Evolutionary conservation across 2,797 vertebrate species (phyloP).

Genomic region (Peromyscus attwateri): DNA sequence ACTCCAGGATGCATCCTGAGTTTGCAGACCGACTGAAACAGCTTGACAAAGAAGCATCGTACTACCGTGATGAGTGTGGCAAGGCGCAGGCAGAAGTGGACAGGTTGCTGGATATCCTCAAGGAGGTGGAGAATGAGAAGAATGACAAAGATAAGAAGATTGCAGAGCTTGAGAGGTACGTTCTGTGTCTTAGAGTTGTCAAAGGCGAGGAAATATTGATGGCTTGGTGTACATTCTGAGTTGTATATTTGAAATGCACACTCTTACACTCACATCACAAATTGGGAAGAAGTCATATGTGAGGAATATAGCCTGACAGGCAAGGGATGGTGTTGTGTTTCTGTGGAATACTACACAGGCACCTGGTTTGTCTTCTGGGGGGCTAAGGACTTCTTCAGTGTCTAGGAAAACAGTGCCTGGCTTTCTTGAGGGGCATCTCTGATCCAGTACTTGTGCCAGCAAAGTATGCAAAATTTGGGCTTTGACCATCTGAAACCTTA

Average conservation of each 20-base stretch:
- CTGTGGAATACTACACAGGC: not conserved
- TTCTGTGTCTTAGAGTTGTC: not conserved
- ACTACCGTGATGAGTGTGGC: constrained; percentile 94
- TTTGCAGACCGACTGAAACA: constrained; percentile 94
- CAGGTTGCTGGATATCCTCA: constrained; percentile 94
- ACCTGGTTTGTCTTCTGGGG: not conserved
- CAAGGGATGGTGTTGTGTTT: not conserved
- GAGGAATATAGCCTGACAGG: not conserved
- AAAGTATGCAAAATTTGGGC: not conserved
- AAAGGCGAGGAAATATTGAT: not conserved
- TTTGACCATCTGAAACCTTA: constrained; percentile 11
- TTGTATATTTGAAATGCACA: not conserved
- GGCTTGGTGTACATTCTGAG: not conserved
- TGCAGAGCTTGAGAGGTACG: constrained; percentile 95
- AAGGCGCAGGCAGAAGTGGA: constrained; percentile 96
- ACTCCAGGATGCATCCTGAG: constrained; percentile 92
- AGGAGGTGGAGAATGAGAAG: constrained; percentile 95
- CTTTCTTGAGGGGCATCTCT: constrained; percentile 13
- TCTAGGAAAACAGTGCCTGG: constrained; percentile 30
- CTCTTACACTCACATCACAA: not conserved
- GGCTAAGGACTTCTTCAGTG: not conserved
- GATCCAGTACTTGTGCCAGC: not conserved
- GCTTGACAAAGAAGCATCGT: constrained; percentile 95
- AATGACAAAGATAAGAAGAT: constrained; percentile 96
- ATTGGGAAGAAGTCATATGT: not conserved